Evolutionary conservation across 2,797 vertebrate species (phyloP).

Genomic region (Kryptopterus vitreolus): DNA sequence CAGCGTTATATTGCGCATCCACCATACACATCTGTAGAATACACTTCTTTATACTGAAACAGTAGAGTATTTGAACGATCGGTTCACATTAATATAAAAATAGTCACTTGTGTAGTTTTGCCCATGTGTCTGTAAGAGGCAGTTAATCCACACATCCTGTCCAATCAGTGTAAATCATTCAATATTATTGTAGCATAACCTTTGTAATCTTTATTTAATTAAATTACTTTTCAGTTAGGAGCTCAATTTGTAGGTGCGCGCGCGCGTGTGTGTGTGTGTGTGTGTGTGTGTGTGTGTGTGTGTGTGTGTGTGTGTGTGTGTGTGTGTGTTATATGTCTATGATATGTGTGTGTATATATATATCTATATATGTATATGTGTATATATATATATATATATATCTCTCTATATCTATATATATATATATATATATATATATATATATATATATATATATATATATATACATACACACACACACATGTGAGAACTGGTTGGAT

Average conservation of each 20-base stretch:
- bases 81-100: too few relatives aligned
- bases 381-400: conserved; percentile 4
- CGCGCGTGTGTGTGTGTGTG: background rate
- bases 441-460: background rate
- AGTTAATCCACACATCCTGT: background rate
- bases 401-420: too few relatives aligned
- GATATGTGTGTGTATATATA: conserved; percentile 3
- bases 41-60: background rate
- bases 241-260: background rate
- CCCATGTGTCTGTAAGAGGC: background rate
- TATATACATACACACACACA: too few relatives aligned
- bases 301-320: background rate
- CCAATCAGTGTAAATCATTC: background rate
- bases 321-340: too few relatives aligned
- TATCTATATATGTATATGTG: too few relatives aligned
- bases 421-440: conserved; percentile 4
- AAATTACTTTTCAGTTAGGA: background rate
- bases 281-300: conserved; percentile 6
- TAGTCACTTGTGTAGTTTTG: background rate
- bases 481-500: too few relatives aligned
- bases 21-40: background rate
- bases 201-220: background rate
- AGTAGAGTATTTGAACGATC: background rate
- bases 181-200: background rate
- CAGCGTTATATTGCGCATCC: too few relatives aligned